phyloP scores from a whole-genome alignment of 2,888 invertebrate species.

The Mythimna ferrago region DNA sequence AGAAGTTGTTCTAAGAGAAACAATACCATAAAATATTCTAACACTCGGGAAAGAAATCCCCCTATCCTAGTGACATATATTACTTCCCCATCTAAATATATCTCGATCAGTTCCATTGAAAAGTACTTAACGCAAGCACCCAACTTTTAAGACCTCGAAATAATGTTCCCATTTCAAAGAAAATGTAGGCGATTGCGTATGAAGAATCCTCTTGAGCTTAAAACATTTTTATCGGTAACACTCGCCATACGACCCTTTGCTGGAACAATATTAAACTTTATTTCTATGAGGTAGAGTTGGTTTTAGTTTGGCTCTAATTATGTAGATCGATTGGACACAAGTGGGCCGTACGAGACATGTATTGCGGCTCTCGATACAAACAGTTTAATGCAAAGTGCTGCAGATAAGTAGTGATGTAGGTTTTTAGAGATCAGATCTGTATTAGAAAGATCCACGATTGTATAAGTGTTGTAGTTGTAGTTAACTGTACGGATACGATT shows the following conservation, averaged over 20 bases:
- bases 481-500: not conserved
- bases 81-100: slow-evolving; percentile 31
- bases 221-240: slow-evolving; percentile 77
- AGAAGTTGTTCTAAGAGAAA: not conserved
- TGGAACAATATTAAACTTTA: slow-evolving; percentile 46
- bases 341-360: slow-evolving; percentile 70
- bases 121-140: slow-evolving; percentile 43
- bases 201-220: slow-evolving; percentile 70
- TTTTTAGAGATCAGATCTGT: slow-evolving; percentile 39
- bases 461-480: not conserved
- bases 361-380: slow-evolving; percentile 68
- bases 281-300: slow-evolving; percentile 40
- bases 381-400: slow-evolving; percentile 54
- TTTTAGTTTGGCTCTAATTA: slow-evolving; percentile 53
- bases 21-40: not conserved
- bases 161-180: slow-evolving; percentile 68
- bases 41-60: not conserved
- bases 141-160: slow-evolving; percentile 67
- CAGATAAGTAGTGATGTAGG: slow-evolving; percentile 37
- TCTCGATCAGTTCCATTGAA: slow-evolving; percentile 47
- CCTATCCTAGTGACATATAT: slow-evolving; percentile 11
- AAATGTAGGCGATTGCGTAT: slow-evolving; percentile 70
- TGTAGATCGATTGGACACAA: slow-evolving; percentile 70
- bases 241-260: slow-evolving; percentile 38
- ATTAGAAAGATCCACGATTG: slow-evolving; percentile 2